A percentile compares a stretch with the other conserved stretches of the same genome.
These are phyloP conservation scores for Lucilia cuprina DNA, from an alignment of 1,140 invertebrate genomes.

Conservation along the genomic window DNA sequence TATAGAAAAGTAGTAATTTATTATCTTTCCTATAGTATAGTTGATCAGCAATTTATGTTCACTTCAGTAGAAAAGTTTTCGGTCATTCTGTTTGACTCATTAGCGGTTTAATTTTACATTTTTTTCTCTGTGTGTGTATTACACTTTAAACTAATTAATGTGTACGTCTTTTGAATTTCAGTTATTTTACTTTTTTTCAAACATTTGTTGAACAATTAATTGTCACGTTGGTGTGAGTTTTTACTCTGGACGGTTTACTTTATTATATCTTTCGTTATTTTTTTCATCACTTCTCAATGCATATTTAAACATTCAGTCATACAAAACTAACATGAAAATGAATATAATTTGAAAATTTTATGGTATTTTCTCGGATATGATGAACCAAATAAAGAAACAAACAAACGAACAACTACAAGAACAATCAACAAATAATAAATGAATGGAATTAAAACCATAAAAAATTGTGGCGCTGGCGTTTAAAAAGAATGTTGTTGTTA, in stretches of 20 bases:
- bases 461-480: conserved; percentile 5
- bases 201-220: conserved; percentile 18
- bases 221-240: conserved; percentile 29
- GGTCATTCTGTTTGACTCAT: no score
- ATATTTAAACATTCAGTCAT: background rate
- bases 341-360: conserved; percentile 8
- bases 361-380: background rate
- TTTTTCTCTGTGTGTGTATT: no score
- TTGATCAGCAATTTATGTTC: no score
- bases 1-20: no score
- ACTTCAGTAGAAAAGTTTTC: no score
- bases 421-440: background rate
- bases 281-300: background rate
- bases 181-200: background rate
- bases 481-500: background rate
- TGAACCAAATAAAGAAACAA: no score
- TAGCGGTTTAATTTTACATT: no score
- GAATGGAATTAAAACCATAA: background rate
- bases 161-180: background rate
- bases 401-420: background rate
- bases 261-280: background rate
- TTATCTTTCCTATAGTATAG: no score
- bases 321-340: background rate
- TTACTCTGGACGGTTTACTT: background rate
- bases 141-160: background rate